Evolutionary conservation across 2,797 vertebrate genomes (phyloP), one percentile per base, ranked within the genome.

Genomic region (Megaceryle alcyon): DNA sequence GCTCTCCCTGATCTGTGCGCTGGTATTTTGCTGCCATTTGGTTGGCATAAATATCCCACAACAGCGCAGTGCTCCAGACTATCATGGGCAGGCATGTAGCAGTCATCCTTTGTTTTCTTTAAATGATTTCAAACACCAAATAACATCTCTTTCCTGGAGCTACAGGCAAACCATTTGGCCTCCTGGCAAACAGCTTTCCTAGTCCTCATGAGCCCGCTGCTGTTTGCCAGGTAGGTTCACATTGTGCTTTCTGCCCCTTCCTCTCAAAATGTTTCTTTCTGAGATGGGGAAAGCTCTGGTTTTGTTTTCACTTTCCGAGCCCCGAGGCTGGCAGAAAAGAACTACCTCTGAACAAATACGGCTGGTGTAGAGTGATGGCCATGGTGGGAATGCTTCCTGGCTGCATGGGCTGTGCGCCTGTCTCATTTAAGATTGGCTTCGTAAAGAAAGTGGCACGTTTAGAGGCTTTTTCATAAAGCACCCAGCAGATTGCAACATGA

Each of bases 21-120:
- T 73, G 90, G 96, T 77, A 91, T 88, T 88, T 83, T 8, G 49
- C 6, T 86, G 44, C 89, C 80, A 60, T 96, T 95, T 84, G 79
- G 46, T 93, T 95, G 95, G 91, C 90, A 84, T 26, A 9, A 72
- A 54, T 31, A 68, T 28, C 87, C 37, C 71, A 84, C 80, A 90
- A 90, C 80, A 91, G 48, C 19, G 6, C 59, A 31, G 53, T 49
- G 75, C 59, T 93, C 86, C 92, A 86, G 75, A 94, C 35, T 54
- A 85, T 41, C 80, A 51, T 8, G 20, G 84, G 88, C 68, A 91
- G 86, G 46, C 84, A 41, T 59, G 66, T 63, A 87, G 71, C 88
- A 90, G 77, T 41, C 91, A 82, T 73, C 75, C 90, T 93, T 96
- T 96, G 96, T 96, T 97, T 96, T 86, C 91, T 92, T 89, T 92